Percentiles rank a stretch among this genome's conserved stretches.
Evolutionary conservation across 2,113 vertebrate species (phyloP).

Genomic region (Eurypyga helias): DNA sequence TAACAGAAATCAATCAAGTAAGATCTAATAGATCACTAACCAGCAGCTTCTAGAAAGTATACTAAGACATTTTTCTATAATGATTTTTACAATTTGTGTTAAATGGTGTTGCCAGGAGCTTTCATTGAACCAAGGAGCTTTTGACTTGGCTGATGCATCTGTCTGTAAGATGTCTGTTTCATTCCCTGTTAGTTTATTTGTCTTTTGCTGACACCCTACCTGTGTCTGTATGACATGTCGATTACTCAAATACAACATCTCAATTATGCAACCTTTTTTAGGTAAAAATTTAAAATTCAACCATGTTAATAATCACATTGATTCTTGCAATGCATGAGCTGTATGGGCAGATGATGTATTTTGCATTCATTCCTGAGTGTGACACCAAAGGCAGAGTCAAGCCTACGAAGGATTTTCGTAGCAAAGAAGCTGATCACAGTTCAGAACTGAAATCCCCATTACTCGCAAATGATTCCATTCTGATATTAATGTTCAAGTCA

Average conservation of each 20-base stretch:
- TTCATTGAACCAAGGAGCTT: slow-evolving; percentile 58
- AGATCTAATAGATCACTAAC: slow-evolving; percentile 55
- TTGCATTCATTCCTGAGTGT: neutral
- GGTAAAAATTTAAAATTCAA: neutral
- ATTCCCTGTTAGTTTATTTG: slow-evolving; percentile 14
- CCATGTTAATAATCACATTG: neutral
- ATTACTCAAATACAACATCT: neutral
- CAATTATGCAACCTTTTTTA: neutral
- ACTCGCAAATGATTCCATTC: slow-evolving; percentile 22
- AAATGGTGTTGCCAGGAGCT: slow-evolving; percentile 56
- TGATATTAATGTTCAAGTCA: neutral
- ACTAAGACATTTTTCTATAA: slow-evolving; percentile 38
- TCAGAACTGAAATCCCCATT: slow-evolving; percentile 5
- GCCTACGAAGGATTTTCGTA: neutral
- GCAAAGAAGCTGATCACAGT: neutral
- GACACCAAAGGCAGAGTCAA: neutral
- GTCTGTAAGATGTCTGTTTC: slow-evolving; percentile 13
- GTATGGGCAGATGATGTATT: neutral
- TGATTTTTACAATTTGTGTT: slow-evolving; percentile 62
- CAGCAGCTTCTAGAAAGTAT: slow-evolving; percentile 33
- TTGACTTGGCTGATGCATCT: slow-evolving; percentile 33
- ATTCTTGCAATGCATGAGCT: neutral
- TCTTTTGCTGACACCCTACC: slow-evolving; percentile 38
- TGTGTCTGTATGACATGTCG: neutral
- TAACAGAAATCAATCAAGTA: slow-evolving; percentile 75